Evolutionary conservation across 2,797 vertebrate genomes (phyloP).

Genomic region (Mionectes olivaceus): DNA sequence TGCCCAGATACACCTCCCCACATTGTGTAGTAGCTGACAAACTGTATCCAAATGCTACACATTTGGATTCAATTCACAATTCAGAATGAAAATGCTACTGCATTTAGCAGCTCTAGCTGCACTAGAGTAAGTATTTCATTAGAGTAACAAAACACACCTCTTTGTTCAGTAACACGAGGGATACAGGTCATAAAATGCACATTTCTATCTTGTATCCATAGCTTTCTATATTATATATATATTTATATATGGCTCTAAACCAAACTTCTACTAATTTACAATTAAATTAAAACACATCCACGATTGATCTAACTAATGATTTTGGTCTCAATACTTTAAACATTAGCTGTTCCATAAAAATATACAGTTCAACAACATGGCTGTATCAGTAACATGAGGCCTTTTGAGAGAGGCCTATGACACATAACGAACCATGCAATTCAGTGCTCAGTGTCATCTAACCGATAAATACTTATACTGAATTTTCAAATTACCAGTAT

Average conservation of each 20-base stretch:
- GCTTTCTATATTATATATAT: constrained; percentile 70
- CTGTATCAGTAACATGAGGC: constrained; percentile 55
- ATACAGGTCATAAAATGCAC: constrained; percentile 42
- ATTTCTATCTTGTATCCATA: constrained; percentile 62
- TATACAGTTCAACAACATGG: constrained; percentile 65
- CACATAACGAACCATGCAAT: constrained; percentile 66
- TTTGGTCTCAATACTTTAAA: constrained; percentile 79
- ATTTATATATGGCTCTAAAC: constrained; percentile 70
- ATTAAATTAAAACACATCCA: constrained; percentile 79
- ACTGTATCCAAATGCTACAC: constrained; percentile 45
- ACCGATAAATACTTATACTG: constrained; percentile 72
- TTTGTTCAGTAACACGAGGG: constrained; percentile 27
- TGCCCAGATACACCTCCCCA: background rate
- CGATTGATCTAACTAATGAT: constrained; percentile 69
- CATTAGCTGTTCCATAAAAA: constrained; percentile 75
- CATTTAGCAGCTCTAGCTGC: constrained; percentile 30
- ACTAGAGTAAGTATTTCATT: constrained; percentile 18
- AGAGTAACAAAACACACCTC: constrained; percentile 32
- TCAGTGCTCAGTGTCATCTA: constrained; percentile 77
- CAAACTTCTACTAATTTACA: constrained; percentile 75
- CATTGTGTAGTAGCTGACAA: constrained; percentile 6
- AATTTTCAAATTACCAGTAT: constrained; percentile 54
- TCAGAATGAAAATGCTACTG: constrained; percentile 40
- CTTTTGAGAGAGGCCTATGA: constrained; percentile 41
- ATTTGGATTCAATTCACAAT: background rate